phyloP scores from a whole-genome alignment of 2,888 invertebrate species.

The Noctua fimbriata region DNA sequence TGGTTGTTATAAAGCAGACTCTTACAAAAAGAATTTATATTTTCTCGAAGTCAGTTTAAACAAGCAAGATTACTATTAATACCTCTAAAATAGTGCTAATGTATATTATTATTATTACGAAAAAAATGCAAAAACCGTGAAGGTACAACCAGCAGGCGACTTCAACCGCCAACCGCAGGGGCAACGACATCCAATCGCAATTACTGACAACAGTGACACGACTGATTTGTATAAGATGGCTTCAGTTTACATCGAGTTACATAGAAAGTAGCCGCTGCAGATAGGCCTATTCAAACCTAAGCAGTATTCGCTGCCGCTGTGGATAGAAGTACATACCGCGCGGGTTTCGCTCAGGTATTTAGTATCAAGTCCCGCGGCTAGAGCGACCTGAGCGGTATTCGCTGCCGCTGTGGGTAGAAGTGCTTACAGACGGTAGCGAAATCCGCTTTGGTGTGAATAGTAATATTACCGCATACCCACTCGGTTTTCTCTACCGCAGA shows the following conservation, averaged over 20 bases:
- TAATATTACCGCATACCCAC: no score
- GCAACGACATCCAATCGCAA: neutral
- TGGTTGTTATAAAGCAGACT: neutral
- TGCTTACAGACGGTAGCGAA: no score
- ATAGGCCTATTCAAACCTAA: no score
- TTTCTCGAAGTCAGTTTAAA: neutral
- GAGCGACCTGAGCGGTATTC: no score
- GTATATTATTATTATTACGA: neutral
- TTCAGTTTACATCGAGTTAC: neutral
- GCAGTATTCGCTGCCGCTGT: no score
- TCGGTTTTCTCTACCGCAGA: no score
- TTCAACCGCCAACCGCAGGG: neutral
- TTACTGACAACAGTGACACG: neutral
- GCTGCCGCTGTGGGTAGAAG: no score
- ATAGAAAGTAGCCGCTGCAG: neutral
- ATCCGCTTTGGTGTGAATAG: no score
- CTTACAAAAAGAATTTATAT: neutral
- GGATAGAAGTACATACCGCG: no score
- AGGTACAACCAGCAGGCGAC: neutral
- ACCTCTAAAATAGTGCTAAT: neutral
- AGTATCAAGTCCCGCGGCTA: no score
- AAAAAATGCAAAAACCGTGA: neutral
- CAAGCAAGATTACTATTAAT: neutral
- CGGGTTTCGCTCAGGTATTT: no score
- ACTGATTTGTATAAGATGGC: neutral